A percentile compares a stretch with the other conserved stretches of the same genome.
Evolutionary conservation across 1,140 invertebrate species (phyloP).

Genomic region (Brachionus manjavacas): DNA sequence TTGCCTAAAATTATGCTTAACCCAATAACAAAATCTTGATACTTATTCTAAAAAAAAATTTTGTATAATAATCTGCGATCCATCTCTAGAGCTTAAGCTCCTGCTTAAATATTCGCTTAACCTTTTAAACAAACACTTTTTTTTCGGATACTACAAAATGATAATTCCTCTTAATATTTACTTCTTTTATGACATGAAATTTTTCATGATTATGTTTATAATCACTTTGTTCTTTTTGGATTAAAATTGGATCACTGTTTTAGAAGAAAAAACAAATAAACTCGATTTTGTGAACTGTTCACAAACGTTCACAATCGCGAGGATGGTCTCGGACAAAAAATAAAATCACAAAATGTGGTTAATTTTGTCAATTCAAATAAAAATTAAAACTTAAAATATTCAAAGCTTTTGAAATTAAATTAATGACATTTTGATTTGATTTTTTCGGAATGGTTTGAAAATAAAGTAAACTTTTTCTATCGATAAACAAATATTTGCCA

Average conservation of each 20-base stretch:
- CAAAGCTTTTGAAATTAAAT: no score
- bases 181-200: background rate
- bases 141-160: background rate
- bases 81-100: background rate
- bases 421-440: no score
- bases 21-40: background rate
- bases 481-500: no score
- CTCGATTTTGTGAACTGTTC: background rate
- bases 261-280: background rate
- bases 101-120: slow-evolving; percentile 6
- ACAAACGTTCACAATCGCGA: background rate
- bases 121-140: slow-evolving; percentile 16
- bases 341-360: no score
- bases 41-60: background rate
- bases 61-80: background rate
- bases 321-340: background rate
- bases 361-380: no score
- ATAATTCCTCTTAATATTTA: background rate
- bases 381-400: no score
- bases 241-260: background rate
- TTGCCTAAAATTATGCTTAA: slow-evolving; percentile 20
- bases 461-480: no score
- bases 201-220: background rate
- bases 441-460: no score
- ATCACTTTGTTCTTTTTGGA: background rate